Evolutionary conservation across 1,140 invertebrate genomes (phyloP), one percentile per base, ranked within the genome.

Genomic region (Antheraea mylitta): DNA sequence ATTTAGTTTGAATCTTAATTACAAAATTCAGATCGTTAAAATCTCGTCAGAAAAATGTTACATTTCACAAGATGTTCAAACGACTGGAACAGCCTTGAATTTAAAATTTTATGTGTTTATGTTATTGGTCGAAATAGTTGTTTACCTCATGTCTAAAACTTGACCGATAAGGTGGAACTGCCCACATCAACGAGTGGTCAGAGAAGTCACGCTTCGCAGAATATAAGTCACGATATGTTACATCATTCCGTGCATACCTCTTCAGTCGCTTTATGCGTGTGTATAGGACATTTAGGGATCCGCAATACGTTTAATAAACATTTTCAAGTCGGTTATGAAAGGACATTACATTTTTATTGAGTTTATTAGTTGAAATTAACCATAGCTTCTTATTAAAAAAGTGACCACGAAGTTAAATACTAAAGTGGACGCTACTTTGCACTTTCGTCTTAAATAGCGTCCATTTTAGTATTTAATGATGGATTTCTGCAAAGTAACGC

Each of bases 161-260:
- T 61, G 60, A 61, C 60, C 60, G 60, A 61, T 61, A 61, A 61
- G 19, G 16, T 61, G 60, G 60, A 53, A 30, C 60, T 61, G 30
- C 30, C 30, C 63, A 42, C 63, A 64, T n/a, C 63, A 18, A 36
- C 60, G 13, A 38, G 13, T 64, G 63, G 63, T 64, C 63, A 64
- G 63, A 42, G 38, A 18, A 64, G 63, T 64, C 63, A 64, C 63
- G 63, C 38, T 64, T 38, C 36, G 18, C 38, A 37, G 63, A 64
- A 61, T 42, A 64, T 64, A 64, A 64, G 63, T 64, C 63, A 64
- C 63, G 63, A 64, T 16, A 0, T 6, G 45, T 53, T 53, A 53
- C 45, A 53, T 53, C 45, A 53, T 53, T 53, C 45, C 45, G 45
- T 53, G 45, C 45, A 53, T 53, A 53, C 16, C 45, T 53, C 45